These are phyloP conservation scores for Temnothorax rugatulus DNA, from an alignment of 2,888 invertebrate species.

Conservation along the genomic window DNA sequence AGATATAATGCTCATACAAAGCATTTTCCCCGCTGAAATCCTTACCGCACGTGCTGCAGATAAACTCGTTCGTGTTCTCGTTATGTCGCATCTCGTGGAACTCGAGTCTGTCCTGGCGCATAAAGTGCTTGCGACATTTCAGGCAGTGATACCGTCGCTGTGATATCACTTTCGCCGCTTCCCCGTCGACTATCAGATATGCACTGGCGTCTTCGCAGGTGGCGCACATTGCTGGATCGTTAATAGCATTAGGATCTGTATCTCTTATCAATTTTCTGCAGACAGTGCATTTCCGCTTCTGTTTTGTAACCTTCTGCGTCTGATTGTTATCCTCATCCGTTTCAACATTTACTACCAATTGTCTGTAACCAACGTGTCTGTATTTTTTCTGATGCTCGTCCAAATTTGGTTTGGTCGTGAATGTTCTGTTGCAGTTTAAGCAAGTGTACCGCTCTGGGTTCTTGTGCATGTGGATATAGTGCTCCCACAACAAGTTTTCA, in stretches of 20 bases:
- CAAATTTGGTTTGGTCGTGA: conserved; percentile 62
- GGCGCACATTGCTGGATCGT: conserved; percentile 71
- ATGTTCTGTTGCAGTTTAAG: conserved; percentile 66
- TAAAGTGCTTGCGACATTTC: conserved; percentile 73
- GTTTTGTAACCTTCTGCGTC: conserved; percentile 42
- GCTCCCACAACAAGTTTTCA: conserved; percentile 74
- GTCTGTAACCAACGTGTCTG: conserved; percentile 64
- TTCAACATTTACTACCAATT: conserved; percentile 51
- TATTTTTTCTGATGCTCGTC: conserved; percentile 68
- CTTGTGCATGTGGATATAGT: conserved; percentile 72
- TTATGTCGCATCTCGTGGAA: conserved; percentile 77
- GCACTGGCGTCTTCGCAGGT: conserved; percentile 69
- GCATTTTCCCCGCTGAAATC: conserved; percentile 76
- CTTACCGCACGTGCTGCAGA: conserved; percentile 74
- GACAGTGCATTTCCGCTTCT: conserved; percentile 66
- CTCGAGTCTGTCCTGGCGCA: conserved; percentile 75
- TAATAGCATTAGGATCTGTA: conserved; percentile 69
- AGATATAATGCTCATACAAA: conserved; percentile 76
- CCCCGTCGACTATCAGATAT: conserved; percentile 72
- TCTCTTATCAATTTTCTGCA: conserved; percentile 70
- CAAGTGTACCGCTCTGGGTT: conserved; percentile 65
- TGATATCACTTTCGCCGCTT: conserved; percentile 68
- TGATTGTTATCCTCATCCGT: conserved; percentile 37
- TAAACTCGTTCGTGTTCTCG: conserved; percentile 74
- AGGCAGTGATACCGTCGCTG: conserved; percentile 75